Percentiles rank a stretch among this genome's conserved stretches.
These are phyloP conservation scores for Nymphalis io DNA, from an alignment of 1,140 invertebrate species.

Conservation along the genomic window DNA sequence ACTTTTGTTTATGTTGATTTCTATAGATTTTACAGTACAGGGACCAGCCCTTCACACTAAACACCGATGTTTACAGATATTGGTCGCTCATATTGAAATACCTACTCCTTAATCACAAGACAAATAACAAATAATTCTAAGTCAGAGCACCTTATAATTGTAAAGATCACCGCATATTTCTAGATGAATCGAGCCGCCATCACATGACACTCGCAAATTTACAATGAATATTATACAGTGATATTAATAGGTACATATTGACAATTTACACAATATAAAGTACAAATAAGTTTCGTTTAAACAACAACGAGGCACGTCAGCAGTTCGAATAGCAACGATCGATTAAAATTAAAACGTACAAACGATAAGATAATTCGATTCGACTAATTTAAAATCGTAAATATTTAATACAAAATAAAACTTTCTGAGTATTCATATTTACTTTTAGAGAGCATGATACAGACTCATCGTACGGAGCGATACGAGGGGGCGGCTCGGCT, in stretches of 20 bases:
- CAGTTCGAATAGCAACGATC: slow-evolving; percentile 29
- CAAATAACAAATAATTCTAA: slow-evolving; percentile 75
- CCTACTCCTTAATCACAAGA: slow-evolving; percentile 74
- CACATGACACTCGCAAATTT: slow-evolving; percentile 68
- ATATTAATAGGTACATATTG: slow-evolving; percentile 72
- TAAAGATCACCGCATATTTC: slow-evolving; percentile 72
- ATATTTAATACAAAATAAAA: slow-evolving; percentile 4
- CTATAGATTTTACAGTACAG: slow-evolving; percentile 48
- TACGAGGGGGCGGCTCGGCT: slow-evolving; percentile 2
- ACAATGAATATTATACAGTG: slow-evolving; percentile 73
- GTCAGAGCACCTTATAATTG: slow-evolving; percentile 80
- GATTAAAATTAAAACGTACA: slow-evolving; percentile 9
- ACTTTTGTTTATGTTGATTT: slow-evolving; percentile 13
- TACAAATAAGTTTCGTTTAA: slow-evolving; percentile 46
- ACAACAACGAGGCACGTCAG: slow-evolving; percentile 60
- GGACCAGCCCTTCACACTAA: slow-evolving; percentile 67
- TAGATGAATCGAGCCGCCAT: slow-evolving; percentile 66
- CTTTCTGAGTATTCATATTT: slow-evolving; percentile 59
- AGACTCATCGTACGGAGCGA: slow-evolving; percentile 4
- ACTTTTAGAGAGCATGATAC: slow-evolving; percentile 56
- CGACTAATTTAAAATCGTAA: neutral
- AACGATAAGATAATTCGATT: slow-evolving; percentile 12
- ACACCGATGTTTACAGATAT: slow-evolving; percentile 65
- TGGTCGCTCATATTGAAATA: slow-evolving; percentile 69
- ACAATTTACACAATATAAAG: slow-evolving; percentile 66